These are phyloP conservation scores for Sphinx pinastri DNA, from an alignment of 2,888 invertebrate species.

Conservation along the genomic window DNA sequence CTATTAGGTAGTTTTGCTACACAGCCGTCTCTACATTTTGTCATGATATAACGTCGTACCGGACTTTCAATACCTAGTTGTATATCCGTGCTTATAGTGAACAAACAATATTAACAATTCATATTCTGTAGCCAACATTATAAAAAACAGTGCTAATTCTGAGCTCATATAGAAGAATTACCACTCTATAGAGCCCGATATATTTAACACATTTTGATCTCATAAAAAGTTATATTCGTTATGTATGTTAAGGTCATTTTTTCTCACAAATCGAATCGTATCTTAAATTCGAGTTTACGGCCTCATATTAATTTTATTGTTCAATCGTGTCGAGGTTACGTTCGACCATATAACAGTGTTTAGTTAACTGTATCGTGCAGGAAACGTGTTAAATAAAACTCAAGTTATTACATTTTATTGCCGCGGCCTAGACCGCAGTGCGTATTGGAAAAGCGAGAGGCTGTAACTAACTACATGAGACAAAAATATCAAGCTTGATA, in stretches of 20 bases:
- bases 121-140: too few species aligned
- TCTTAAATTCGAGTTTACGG: neutral
- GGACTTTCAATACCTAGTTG: too few species aligned
- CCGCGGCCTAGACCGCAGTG: neutral
- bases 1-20: too few species aligned
- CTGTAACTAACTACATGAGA: neutral
- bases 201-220: too few species aligned
- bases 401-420: neutral
- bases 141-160: too few species aligned
- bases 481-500: neutral
- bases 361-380: slow-evolving; percentile 9
- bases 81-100: too few species aligned
- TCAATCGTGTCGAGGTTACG: slow-evolving; percentile 18
- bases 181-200: too few species aligned
- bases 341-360: neutral
- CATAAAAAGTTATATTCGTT: too few species aligned
- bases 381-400: neutral
- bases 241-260: slow-evolving; percentile 17
- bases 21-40: too few species aligned
- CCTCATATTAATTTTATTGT: slow-evolving; percentile 15
- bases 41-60: too few species aligned
- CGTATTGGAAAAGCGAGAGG: neutral
- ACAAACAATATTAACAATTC: too few species aligned
- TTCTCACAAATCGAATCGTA: neutral
- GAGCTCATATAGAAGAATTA: too few species aligned